Base-by-base conservation (phyloP, 2,888 invertebrate species). In the Neoscelio sp. region DNA sequence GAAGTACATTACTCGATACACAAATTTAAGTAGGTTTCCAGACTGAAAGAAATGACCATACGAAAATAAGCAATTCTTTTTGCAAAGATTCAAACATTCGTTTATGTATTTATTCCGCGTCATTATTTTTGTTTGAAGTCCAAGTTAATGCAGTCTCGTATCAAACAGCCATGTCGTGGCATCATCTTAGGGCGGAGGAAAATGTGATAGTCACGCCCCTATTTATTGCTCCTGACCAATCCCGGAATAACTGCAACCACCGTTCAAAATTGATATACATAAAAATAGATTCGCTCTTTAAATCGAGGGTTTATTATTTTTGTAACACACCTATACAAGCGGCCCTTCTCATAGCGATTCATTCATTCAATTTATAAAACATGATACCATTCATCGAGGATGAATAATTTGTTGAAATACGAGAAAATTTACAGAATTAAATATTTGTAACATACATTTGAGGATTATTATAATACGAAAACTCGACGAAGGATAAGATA, bases 151-250 rank as follows among this genome's bases (percentile, higher is more conserved):
- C 5, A 52, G 50, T 15, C 10, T 2, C 13, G 6, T 10, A 12
- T 26, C 48, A 73, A 83, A 84, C 88, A 87, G 88, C 89, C 89
- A 89, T 89, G 81, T 80, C 84, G 79, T 67, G 71, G 70, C 82
- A 83, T 81, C 58, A 83, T 83, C 74, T 79, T 68, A 80, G 88
- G 89, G 89, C 88, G 89, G 88, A 85, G 87, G 84, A 84, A 82
- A 82, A 71, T 60, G 64, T 65, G 46, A 44, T 83, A 82, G 86
- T 70, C 84, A 85, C 89, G 89, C 89, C 89, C 88, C 85, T 87
- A 62, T 44, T 76, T 64, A 68, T 54, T 70, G 44, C 78, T 80
- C 73, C 80, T 44, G 71, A 79, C 88, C 88, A 88, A 89, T 88
- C 85, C 58, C 76, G 65, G 8, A 15, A 18, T 18, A 17, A 13